Percentiles rank a stretch among this genome's conserved stretches.
phyloP scores from a whole-genome alignment of 2,888 invertebrate genomes.

The Sphecodes monilicornis region DNA sequence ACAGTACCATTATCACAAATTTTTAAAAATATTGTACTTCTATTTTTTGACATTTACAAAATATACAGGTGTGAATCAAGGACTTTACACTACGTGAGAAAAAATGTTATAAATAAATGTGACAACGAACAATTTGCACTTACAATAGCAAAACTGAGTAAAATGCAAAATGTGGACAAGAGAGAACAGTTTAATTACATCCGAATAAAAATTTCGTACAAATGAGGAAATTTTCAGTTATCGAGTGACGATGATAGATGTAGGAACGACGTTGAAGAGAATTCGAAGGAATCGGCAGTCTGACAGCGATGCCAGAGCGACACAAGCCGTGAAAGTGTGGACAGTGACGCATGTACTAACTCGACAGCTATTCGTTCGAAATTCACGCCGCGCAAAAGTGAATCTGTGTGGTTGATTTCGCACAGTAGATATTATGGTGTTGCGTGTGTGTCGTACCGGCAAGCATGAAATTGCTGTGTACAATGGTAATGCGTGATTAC shows the following conservation, averaged over 20 bases:
- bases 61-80: not conserved
- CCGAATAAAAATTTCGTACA: not conserved
- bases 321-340: constrained; percentile 56
- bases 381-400: constrained; percentile 56
- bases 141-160: too few relatives aligned
- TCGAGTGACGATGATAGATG: not conserved
- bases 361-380: constrained; percentile 41
- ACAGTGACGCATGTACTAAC: constrained; percentile 54
- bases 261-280: not conserved
- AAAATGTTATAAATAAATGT: not conserved
- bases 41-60: not conserved
- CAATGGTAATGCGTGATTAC: constrained; percentile 50
- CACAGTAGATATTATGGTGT: constrained; percentile 54
- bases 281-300: constrained; percentile 4
- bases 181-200: not conserved
- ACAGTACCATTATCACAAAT: not conserved
- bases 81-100: not conserved
- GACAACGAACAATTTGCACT: not conserved
- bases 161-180: too few relatives aligned
- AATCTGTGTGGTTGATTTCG: constrained; percentile 54
- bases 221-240: not conserved
- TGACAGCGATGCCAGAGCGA: constrained; percentile 12
- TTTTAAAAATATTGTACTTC: not conserved
- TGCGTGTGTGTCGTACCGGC: constrained; percentile 40
- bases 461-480: constrained; percentile 54